Evolutionary conservation across 2,797 vertebrate species (phyloP).

Genomic region (Rhinella marina): DNA sequence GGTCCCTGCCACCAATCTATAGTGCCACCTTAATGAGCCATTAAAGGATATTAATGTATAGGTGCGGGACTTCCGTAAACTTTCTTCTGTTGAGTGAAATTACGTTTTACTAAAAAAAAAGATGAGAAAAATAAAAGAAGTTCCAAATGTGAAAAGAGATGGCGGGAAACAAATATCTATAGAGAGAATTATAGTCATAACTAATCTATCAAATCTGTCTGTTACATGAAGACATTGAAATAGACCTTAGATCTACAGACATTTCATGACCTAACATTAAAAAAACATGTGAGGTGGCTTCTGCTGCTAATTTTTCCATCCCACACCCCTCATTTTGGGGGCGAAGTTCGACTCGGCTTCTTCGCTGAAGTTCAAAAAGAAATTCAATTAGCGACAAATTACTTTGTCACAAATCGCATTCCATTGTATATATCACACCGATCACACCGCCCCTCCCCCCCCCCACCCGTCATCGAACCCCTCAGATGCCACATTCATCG

Average conservation of each 20-base stretch:
- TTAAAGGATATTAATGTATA: conserved; percentile 46
- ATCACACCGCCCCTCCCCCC: too few species aligned
- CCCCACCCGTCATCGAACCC: too few species aligned
- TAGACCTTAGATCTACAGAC: neutral
- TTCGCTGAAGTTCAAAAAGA: too few species aligned
- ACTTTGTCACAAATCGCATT: too few species aligned
- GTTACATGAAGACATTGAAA: neutral
- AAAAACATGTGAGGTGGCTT: neutral
- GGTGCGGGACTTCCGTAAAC: neutral
- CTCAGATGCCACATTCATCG: too few species aligned
- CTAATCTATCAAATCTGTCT: neutral
- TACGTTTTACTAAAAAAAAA: neutral
- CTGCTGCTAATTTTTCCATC: too few species aligned
- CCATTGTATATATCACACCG: too few species aligned
- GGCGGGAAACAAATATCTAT: neutral
- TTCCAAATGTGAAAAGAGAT: neutral
- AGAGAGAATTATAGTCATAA: neutral
- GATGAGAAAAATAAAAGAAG: neutral
- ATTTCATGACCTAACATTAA: too few species aligned
- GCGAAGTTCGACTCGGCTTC: too few species aligned
- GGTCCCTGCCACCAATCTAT: conserved; percentile 30
- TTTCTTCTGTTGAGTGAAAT: neutral
- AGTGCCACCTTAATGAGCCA: conserved; percentile 39
- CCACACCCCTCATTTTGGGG: too few species aligned
- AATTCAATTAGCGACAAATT: too few species aligned